Conservation (phyloP, 64 coral and sea anemone species). For the Actinia tenebrosa region DNA sequence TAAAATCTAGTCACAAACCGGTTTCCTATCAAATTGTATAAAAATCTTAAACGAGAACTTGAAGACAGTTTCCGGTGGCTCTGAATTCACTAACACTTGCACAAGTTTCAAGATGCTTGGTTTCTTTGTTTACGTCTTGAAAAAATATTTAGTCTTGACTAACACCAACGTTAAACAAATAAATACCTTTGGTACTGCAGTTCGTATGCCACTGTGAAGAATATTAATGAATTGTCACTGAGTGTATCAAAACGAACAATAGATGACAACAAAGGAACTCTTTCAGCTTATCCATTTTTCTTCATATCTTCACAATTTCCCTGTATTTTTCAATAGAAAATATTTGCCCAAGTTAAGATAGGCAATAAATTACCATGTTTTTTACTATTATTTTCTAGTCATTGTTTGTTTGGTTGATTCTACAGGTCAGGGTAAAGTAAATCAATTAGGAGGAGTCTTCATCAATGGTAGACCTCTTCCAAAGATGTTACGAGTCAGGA, state of each 20-base stretch:
- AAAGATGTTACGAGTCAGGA: constrained; percentile 54
- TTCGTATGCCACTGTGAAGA: background rate
- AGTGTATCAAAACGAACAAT: background rate
- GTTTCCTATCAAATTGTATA: too few relatives aligned
- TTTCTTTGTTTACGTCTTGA: background rate
- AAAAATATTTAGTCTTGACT: background rate
- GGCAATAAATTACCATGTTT: background rate
- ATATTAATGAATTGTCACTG: background rate
- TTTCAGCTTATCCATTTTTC: background rate
- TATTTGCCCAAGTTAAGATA: background rate
- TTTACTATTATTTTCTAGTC: background rate
- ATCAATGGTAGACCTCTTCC: constrained; percentile 94
- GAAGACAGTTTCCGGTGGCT: too few relatives aligned
- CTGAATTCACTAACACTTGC: too few relatives aligned
- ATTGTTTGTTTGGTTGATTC: background rate
- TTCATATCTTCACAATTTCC: background rate
- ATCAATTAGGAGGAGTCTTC: constrained; percentile 88
- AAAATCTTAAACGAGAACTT: too few relatives aligned
- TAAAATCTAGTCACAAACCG: too few relatives aligned
- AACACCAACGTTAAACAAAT: background rate
- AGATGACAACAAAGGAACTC: too few relatives aligned
- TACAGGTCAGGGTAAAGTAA: constrained; percentile 78
- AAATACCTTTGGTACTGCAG: background rate
- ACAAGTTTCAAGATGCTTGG: too few relatives aligned
- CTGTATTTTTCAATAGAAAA: background rate